A percentile compares a stretch with the other conserved stretches of the same genome.
phyloP scores from a whole-genome alignment of 2,797 vertebrate genomes.

The Brachymystax lenok region DNA sequence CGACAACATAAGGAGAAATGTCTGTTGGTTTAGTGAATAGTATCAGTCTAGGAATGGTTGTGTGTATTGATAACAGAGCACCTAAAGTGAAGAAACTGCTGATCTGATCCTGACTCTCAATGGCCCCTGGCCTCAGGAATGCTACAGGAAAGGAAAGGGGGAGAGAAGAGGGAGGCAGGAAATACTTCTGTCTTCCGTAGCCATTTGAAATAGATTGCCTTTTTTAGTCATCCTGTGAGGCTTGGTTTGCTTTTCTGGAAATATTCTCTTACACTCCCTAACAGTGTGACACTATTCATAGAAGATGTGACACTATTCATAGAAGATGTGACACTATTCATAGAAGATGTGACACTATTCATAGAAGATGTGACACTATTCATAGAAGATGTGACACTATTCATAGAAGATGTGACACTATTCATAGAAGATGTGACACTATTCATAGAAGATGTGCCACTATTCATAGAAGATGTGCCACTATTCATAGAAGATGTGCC shows the following conservation, averaged over 20 bases:
- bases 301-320: no score
- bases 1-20: slow-evolving; percentile 28
- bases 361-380: no score
- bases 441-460: no score
- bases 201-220: slow-evolving; percentile 45
- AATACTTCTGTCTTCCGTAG: slow-evolving; percentile 67
- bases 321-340: no score
- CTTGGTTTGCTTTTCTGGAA: slow-evolving; percentile 49
- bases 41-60: background rate
- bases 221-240: slow-evolving; percentile 25
- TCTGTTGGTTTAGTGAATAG: slow-evolving; percentile 39
- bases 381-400: no score
- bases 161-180: slow-evolving; percentile 63
- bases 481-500: no score
- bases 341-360: no score
- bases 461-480: no score
- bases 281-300: slow-evolving; percentile 32
- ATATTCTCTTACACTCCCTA: slow-evolving; percentile 9
- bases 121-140: slow-evolving; percentile 62
- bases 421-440: background rate
- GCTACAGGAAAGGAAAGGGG: slow-evolving; percentile 62
- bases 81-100: slow-evolving; percentile 61
- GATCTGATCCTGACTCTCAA: slow-evolving; percentile 60
- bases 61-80: slow-evolving; percentile 51
- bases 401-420: no score